Conservation (phyloP, 2,113 vertebrate species). For the Rhinoptilus africanus region DNA sequence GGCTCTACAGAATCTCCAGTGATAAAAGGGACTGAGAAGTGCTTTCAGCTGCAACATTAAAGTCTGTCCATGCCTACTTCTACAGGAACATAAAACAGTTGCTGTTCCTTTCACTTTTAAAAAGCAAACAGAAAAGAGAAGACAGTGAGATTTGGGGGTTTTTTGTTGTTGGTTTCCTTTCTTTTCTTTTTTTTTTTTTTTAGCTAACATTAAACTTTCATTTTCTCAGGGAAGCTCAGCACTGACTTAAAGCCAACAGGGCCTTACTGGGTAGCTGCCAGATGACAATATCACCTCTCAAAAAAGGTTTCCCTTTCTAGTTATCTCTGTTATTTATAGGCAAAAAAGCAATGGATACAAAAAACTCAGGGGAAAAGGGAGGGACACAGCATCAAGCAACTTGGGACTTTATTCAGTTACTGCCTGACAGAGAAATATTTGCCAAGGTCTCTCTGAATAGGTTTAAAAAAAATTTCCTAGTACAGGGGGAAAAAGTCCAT, state of each 20-base stretch:
- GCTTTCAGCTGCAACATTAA: neutral
- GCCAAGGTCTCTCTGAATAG: neutral
- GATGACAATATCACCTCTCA: neutral
- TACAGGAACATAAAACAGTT: neutral
- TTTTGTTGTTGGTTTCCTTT: neutral
- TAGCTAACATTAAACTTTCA: neutral
- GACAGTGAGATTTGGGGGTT: neutral
- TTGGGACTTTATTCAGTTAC: neutral
- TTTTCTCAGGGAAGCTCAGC: neutral
- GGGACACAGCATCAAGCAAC: neutral
- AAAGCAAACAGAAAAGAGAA: neutral
- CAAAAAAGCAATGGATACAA: neutral
- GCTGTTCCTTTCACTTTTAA: neutral
- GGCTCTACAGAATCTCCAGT: neutral
- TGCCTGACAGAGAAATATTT: neutral
- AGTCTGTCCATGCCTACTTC: neutral
- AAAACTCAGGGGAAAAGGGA: neutral
- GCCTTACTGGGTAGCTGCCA: neutral
- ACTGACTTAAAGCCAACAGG: neutral
- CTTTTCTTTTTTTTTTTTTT: neutral
- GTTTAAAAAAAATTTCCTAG: neutral
- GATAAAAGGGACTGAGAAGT: neutral
- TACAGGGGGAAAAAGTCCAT: neutral
- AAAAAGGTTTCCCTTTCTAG: constrained; percentile 18
- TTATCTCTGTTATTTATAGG: constrained; percentile 28